Percentiles rank a stretch among this genome's conserved stretches.
Evolutionary conservation across 2,797 vertebrate species (phyloP).

Genomic region (Malacoctenus gilli): DNA sequence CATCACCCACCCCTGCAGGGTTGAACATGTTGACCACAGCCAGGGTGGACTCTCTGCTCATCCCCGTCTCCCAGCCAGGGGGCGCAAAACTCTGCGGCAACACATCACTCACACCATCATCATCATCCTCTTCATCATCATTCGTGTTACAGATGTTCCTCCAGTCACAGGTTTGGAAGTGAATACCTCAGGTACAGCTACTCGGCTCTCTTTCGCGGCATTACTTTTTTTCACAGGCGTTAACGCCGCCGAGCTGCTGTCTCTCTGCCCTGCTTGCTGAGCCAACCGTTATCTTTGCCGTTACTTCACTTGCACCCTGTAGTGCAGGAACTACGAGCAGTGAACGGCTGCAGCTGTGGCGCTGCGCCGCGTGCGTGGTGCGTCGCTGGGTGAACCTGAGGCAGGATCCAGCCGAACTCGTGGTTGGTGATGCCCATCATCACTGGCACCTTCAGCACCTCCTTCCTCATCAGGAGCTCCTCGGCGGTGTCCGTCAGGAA

Average conservation of each 20-base stretch:
- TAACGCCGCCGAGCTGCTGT: too few relatives aligned
- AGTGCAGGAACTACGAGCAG: too few relatives aligned
- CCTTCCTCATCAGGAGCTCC: conserved; percentile 75
- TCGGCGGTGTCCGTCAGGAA: conserved; percentile 75
- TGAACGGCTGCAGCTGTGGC: too few relatives aligned
- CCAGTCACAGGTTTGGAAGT: neutral
- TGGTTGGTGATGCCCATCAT: conserved; percentile 83
- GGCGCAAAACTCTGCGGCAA: conserved; percentile 66
- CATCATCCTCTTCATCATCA: too few relatives aligned
- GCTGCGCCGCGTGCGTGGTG: neutral
- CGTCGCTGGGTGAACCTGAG: conserved; percentile 69
- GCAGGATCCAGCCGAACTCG: conserved; percentile 85
- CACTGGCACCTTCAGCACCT: conserved; percentile 78
- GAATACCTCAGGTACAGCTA: too few relatives aligned
- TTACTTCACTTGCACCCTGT: too few relatives aligned
- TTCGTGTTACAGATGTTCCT: too few relatives aligned
- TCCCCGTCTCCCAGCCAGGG: conserved; percentile 74
- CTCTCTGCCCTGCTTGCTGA: too few relatives aligned
- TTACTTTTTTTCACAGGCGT: too few relatives aligned
- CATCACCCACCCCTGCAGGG: conserved; percentile 66
- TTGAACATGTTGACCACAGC: conserved; percentile 66
- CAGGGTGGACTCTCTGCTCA: conserved; percentile 67
- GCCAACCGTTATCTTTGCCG: too few relatives aligned
- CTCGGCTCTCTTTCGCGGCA: too few relatives aligned
- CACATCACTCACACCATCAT: too few relatives aligned